Percentiles rank a stretch among this genome's conserved stretches.
These are phyloP conservation scores for Mermis nigrescens DNA, from an alignment of 2,888 invertebrate species.

Conservation along the genomic window DNA sequence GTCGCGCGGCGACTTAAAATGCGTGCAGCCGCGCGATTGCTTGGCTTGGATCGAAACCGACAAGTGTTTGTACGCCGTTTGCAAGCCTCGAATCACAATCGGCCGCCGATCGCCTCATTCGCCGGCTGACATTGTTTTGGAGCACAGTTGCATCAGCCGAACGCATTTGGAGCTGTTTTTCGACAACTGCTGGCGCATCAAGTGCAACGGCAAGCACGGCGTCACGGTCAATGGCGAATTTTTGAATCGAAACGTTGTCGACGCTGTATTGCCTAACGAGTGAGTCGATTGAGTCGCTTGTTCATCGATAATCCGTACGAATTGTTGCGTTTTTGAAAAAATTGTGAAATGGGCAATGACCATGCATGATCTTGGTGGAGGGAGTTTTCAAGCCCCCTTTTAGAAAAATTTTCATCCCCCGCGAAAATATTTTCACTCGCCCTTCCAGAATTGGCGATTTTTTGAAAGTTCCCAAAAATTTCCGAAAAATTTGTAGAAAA, in stretches of 20 bases:
- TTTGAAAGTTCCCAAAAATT: too few relatives aligned
- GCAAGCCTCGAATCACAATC: not conserved
- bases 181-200: not conserved
- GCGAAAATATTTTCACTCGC: too few relatives aligned
- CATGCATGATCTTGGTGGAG: too few relatives aligned
- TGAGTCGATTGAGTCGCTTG: too few relatives aligned
- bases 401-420: too few relatives aligned
- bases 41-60: not conserved
- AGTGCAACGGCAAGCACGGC: conserved; percentile 13
- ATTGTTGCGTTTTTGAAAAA: too few relatives aligned
- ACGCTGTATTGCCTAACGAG: not conserved
- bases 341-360: too few relatives aligned
- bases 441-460: too few relatives aligned
- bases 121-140: conserved; percentile 9
- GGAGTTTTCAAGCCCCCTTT: too few relatives aligned
- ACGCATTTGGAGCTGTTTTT: conserved; percentile 8
- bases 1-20: too few relatives aligned
- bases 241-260: not conserved
- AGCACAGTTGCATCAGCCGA: conserved; percentile 9
- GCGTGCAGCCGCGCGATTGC: not conserved
- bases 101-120: conserved; percentile 8
- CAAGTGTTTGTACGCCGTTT: not conserved
- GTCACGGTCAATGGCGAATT: conserved; percentile 6
- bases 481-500: too few relatives aligned
- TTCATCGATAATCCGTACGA: too few relatives aligned